These are phyloP conservation scores for Callosobruchus maculatus DNA, from an alignment of 2,888 invertebrate genomes.

Conservation along the genomic window DNA sequence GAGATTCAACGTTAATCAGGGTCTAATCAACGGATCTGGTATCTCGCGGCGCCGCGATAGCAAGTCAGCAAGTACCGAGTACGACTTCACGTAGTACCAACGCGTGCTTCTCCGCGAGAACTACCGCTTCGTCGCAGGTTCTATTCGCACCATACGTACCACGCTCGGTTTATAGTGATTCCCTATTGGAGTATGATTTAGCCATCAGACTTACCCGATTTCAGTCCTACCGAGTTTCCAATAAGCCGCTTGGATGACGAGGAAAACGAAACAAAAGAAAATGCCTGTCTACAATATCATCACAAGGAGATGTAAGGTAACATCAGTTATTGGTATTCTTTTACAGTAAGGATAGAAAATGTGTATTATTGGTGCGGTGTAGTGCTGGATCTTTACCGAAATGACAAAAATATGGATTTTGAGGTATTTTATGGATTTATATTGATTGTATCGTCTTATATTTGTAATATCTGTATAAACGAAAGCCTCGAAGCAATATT, in stretches of 20 bases:
- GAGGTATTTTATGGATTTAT: no score
- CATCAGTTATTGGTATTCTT: constrained; percentile 1
- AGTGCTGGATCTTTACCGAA: no score
- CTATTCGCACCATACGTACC: not conserved
- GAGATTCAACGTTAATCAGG: constrained; percentile 14
- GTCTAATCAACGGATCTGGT: constrained; percentile 1
- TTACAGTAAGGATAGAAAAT: not conserved
- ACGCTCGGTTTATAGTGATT: not conserved
- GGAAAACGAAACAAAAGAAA: constrained; percentile 32
- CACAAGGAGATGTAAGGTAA: constrained; percentile 60
- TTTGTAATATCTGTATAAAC: no score
- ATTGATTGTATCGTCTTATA: no score
- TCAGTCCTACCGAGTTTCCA: not conserved
- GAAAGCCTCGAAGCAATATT: no score
- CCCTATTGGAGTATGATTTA: not conserved
- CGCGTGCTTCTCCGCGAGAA: no score
- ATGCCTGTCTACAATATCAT: constrained; percentile 64
- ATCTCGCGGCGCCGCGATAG: not conserved
- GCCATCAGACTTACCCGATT: not conserved
- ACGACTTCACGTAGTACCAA: not conserved
- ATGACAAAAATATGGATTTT: no score
- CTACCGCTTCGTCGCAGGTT: not conserved
- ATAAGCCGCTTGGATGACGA: constrained; percentile 26
- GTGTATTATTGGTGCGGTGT: no score
- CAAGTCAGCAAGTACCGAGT: constrained; percentile 16